Conservation (phyloP, 2,888 invertebrate species). For the Caenorhabditis parvicauda region DNA sequence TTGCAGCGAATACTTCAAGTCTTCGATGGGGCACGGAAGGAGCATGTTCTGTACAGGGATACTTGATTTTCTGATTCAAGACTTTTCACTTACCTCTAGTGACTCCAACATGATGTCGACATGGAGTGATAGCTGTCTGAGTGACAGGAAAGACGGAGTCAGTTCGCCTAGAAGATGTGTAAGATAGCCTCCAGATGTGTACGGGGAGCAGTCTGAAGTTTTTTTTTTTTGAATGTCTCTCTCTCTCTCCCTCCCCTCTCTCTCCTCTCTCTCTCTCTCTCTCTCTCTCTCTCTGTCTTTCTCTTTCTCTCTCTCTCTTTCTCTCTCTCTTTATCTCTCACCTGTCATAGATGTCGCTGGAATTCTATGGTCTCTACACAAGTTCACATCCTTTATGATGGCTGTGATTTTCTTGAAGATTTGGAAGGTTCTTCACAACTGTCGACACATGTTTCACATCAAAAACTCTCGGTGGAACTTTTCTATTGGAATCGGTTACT, state of each 20-base stretch:
- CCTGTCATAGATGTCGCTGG: constrained; percentile 9
- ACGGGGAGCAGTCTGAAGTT: constrained; percentile 33
- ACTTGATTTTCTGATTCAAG: not conserved
- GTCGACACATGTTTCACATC: constrained; percentile 15
- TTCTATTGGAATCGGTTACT: constrained; percentile 25
- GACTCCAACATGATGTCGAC: constrained; percentile 49
- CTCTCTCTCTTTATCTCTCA: not conserved
- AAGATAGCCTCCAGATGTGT: constrained; percentile 43
- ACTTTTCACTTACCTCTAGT: constrained; percentile 15
- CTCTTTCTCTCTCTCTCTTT: not conserved
- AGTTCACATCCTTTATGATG: constrained; percentile 37
- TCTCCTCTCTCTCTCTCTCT: not conserved
- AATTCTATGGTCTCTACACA: constrained; percentile 1
- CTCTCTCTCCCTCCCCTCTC: not conserved
- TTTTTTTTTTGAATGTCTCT: not conserved
- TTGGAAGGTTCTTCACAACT: constrained; percentile 18
- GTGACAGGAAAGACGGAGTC: constrained; percentile 12
- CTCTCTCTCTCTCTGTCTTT: not conserved
- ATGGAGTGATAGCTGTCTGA: constrained; percentile 38
- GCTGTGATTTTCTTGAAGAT: constrained; percentile 27
- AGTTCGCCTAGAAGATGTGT: constrained; percentile 28
- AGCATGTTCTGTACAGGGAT: constrained; percentile 14
- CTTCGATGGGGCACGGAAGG: constrained; percentile 42
- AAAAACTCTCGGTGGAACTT: constrained; percentile 13
- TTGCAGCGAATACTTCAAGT: constrained; percentile 39